phyloP scores from a whole-genome alignment of 1,140 invertebrate genomes.

The Melitaea cinxia region DNA sequence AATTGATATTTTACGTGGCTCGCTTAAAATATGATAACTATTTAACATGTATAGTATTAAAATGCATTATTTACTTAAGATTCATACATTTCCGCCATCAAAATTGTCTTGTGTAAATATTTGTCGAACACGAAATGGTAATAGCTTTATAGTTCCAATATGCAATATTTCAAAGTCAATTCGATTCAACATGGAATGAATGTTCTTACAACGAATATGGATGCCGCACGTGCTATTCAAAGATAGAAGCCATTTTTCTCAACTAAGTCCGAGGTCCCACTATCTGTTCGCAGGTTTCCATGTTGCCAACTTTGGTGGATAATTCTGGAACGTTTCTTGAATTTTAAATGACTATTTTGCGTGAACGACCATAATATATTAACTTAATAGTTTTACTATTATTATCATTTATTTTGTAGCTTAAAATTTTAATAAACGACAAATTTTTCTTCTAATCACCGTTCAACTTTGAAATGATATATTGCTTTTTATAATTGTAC shows the following conservation, averaged over 20 bases:
- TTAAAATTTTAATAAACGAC: conserved; percentile 2
- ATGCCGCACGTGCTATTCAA: conserved; percentile 49
- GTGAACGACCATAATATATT: conserved; percentile 31
- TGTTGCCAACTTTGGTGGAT: conserved; percentile 52
- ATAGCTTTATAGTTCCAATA: conserved; percentile 36
- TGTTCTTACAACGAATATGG: conserved; percentile 43
- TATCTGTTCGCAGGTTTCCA: conserved; percentile 53
- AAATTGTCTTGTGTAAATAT: conserved; percentile 20
- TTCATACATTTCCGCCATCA: conserved; percentile 4
- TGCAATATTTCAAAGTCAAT: conserved; percentile 49
- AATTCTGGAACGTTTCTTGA: conserved; percentile 47
- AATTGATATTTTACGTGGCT: background rate
- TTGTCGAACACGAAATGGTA: conserved; percentile 19
- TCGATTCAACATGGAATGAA: conserved; percentile 43
- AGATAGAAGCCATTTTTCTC: conserved; percentile 57
- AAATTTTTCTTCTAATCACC: background rate
- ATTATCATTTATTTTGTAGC: conserved; percentile 16
- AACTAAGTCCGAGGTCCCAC: conserved; percentile 36
- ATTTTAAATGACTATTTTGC: conserved; percentile 50
- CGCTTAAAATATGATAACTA: background rate
- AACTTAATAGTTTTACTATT: conserved; percentile 19
- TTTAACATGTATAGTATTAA: background rate
- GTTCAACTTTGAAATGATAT: background rate
- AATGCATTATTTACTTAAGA: background rate
- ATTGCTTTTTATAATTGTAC: background rate